phyloP scores from a whole-genome alignment of 2,888 invertebrate species.

The Sussaba pulchella region DNA sequence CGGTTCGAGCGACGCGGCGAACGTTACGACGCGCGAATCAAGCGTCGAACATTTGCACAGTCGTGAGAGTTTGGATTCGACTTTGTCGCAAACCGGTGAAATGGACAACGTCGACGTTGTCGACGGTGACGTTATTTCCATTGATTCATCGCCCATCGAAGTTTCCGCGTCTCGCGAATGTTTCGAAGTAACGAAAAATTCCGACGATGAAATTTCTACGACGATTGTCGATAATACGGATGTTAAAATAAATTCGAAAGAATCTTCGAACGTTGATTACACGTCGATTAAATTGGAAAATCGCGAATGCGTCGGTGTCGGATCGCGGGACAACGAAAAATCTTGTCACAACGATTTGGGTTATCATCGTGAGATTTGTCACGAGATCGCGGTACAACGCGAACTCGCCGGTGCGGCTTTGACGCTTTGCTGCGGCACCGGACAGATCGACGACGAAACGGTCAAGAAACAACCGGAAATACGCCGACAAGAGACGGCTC shows the following conservation, averaged over 20 bases:
- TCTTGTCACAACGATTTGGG: conserved; percentile 65
- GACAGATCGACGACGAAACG: conserved; percentile 73
- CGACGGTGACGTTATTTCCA: conserved; percentile 82
- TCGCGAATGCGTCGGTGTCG: conserved; percentile 71
- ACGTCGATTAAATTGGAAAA: conserved; percentile 45
- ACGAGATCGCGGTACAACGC: conserved; percentile 75
- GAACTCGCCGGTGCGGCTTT: conserved; percentile 81
- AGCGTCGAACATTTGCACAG: conserved; percentile 87
- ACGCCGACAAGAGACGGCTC: conserved; percentile 82
- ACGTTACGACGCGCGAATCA: conserved; percentile 84
- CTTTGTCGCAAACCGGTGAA: conserved; percentile 85
- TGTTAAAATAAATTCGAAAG: conserved; percentile 70
- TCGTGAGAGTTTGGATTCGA: conserved; percentile 91
- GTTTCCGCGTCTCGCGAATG: no score
- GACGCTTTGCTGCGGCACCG: conserved; percentile 82
- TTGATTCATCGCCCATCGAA: conserved; percentile 77
- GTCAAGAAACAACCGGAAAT: conserved; percentile 80
- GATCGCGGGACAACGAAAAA: no score
- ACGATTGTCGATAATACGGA: no score
- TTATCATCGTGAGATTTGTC: conserved; percentile 62
- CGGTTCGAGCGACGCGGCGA: conserved; percentile 84
- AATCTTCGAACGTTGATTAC: conserved; percentile 57
- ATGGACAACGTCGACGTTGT: conserved; percentile 81
- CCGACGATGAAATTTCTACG: no score
- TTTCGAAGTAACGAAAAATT: no score